phyloP scores from a whole-genome alignment of 2,113 vertebrate species.

The Romanogobio albipinnatus region DNA sequence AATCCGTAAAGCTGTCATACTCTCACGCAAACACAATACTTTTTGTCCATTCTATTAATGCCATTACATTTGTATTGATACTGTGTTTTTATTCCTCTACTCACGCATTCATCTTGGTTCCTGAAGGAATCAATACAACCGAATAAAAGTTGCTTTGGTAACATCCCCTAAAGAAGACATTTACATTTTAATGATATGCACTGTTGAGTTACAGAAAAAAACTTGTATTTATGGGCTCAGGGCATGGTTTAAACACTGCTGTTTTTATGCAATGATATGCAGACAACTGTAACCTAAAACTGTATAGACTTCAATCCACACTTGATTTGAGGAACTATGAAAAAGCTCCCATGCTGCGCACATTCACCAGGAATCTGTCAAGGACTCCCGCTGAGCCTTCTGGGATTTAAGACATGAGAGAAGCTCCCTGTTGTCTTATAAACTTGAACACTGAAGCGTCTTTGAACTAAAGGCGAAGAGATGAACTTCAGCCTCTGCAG shows the following conservation, averaged over 20 bases:
- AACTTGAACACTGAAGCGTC: conserved; percentile 35
- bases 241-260: conserved; percentile 17
- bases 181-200: conserved; percentile 32
- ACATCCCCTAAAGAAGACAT: conserved; percentile 8
- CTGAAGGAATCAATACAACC: conserved; percentile 7
- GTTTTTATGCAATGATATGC: conserved; percentile 1
- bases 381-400: conserved; percentile 37
- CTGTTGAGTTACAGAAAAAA: neutral
- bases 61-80: conserved; percentile 3
- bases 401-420: conserved; percentile 33
- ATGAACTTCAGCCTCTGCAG: conserved; percentile 49
- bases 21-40: neutral
- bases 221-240: neutral
- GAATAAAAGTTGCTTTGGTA: conserved; percentile 18
- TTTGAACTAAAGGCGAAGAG: conserved; percentile 56
- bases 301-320: conserved; percentile 21
- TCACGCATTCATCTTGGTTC: neutral
- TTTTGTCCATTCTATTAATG: conserved; percentile 12
- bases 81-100: neutral
- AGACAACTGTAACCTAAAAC: conserved; percentile 33
- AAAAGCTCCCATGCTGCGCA: conserved; percentile 11
- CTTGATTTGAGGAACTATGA: conserved; percentile 30
- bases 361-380: conserved; percentile 38
- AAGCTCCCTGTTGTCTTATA: conserved; percentile 47
- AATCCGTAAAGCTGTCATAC: neutral